phyloP scores from a whole-genome alignment of 2,888 invertebrate genomes.

The Biston stratarius region DNA sequence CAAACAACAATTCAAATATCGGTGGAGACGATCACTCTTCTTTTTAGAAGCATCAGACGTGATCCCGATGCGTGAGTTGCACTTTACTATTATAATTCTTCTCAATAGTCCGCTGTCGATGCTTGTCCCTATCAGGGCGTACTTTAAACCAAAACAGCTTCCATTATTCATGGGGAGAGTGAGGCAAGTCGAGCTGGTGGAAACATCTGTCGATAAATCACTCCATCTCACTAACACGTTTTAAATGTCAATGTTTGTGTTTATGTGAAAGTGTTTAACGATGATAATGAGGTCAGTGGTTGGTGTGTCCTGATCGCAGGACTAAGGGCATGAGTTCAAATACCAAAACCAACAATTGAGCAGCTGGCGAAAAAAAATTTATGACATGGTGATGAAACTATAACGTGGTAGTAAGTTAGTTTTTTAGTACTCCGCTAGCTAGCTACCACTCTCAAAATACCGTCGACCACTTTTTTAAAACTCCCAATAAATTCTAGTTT shows the following conservation, averaged over 20 bases:
- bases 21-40: too few relatives aligned
- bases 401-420: too few relatives aligned
- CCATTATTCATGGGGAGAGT: constrained; percentile 36
- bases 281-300: background rate
- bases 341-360: too few relatives aligned
- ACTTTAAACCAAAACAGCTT: constrained; percentile 23
- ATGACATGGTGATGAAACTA: too few relatives aligned
- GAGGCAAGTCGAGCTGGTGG: constrained; percentile 19
- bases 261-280: background rate
- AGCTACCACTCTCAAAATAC: too few relatives aligned
- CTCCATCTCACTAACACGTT: background rate
- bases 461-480: too few relatives aligned
- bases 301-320: background rate
- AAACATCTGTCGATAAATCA: constrained; percentile 36
- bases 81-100: background rate
- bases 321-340: too few relatives aligned
- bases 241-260: background rate
- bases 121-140: constrained; percentile 18
- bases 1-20: too few relatives aligned
- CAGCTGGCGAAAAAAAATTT: too few relatives aligned
- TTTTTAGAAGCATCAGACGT: background rate
- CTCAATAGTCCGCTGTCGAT: constrained; percentile 14
- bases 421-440: too few relatives aligned
- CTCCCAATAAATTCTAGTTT: too few relatives aligned
- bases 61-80: constrained; percentile 13